Evolutionary conservation across 2,797 vertebrate genomes (phyloP).

Genomic region (Arctocebus calabarensis): DNA sequence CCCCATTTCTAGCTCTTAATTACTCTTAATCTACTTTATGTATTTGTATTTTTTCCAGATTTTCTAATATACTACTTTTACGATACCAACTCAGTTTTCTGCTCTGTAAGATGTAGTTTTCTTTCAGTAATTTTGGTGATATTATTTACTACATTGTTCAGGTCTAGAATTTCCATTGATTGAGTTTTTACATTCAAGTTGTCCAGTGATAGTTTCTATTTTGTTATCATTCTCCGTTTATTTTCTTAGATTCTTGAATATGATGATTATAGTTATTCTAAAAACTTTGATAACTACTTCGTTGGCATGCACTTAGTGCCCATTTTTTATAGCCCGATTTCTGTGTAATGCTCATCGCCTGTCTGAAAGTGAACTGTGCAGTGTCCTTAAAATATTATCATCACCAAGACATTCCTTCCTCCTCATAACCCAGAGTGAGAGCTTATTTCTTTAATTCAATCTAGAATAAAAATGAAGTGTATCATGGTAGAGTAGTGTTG

Average conservation of each 20-base stretch:
- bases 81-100: background rate
- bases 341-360: background rate
- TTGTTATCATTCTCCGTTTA: background rate
- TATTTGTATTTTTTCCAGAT: background rate
- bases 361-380: background rate
- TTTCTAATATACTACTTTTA: background rate
- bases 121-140: constrained; percentile 41
- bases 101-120: background rate
- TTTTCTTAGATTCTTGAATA: background rate
- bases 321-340: background rate
- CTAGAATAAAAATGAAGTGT: background rate
- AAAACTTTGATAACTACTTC: background rate
- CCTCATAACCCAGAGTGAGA: background rate
- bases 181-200: background rate
- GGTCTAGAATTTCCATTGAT: background rate
- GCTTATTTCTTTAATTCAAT: background rate
- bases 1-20: background rate
- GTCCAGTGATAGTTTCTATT: background rate
- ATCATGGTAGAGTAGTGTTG: background rate
- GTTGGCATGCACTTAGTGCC: background rate
- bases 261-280: background rate
- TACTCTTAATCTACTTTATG: background rate
- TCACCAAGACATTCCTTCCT: background rate
- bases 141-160: background rate
- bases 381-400: background rate